phyloP scores from a whole-genome alignment of 1,140 invertebrate species.

The Drosophila dunni region DNA sequence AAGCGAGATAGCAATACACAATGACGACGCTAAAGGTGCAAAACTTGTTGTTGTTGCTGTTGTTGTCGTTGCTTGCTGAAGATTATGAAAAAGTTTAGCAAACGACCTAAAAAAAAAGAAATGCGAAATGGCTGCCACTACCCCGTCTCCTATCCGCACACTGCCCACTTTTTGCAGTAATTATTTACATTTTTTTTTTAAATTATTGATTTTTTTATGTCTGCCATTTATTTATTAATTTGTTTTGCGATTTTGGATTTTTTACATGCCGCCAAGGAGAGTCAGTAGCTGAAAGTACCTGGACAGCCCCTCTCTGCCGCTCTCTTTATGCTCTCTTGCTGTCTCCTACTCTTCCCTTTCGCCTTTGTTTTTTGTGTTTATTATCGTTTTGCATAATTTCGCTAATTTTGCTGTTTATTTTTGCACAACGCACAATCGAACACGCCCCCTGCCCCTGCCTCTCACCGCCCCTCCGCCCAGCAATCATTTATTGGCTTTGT shows the following conservation, averaged over 20 bases:
- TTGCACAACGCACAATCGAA: conserved; percentile 63
- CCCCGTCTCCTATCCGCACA: neutral
- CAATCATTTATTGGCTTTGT: conserved; percentile 68
- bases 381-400: conserved; percentile 78
- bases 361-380: conserved; percentile 39
- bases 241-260: conserved; percentile 70
- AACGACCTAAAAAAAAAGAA: conserved; percentile 56
- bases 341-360: conserved; percentile 8
- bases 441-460: neutral
- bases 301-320: conserved; percentile 32
- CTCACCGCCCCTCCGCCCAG: neutral
- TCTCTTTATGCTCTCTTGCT: conserved; percentile 12
- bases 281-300: conserved; percentile 22
- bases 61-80: conserved; percentile 32
- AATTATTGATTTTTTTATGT: conserved; percentile 36
- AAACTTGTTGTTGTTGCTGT: conserved; percentile 35
- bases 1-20: conserved; percentile 34
- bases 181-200: conserved; percentile 15
- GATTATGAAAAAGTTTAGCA: conserved; percentile 79
- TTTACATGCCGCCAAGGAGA: conserved; percentile 60
- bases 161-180: conserved; percentile 12
- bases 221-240: conserved; percentile 59
- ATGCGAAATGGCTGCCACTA: conserved; percentile 62
- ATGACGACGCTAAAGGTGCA: conserved; percentile 46
- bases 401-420: conserved; percentile 80